Evolutionary conservation across 2,888 invertebrate species (phyloP), one percentile per base, ranked within the genome.

Genomic region (Abscondita cerata): DNA sequence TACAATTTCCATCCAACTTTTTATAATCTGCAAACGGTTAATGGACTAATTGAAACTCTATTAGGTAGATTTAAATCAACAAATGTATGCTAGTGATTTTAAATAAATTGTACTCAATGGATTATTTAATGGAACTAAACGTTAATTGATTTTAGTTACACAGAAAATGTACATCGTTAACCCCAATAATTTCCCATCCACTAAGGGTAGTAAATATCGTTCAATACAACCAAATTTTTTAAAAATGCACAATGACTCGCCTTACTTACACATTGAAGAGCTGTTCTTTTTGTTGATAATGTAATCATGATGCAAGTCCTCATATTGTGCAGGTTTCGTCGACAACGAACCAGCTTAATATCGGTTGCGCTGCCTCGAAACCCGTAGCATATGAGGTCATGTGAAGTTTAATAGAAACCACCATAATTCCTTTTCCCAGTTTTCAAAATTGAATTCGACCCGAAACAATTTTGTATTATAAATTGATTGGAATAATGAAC

Each of bases 271-370:
- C 11, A 36, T n/a, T 12, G 12, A n/a, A 9, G 12, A 5, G 36
- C 36, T 36, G 36, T n/a, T 11, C 12, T 9, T 36, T 36, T 36
- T 36, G 11, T 36, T 36, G 53, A 53, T 59, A 62, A 65, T 65
- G 67, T 60, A 18, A 18, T 41, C 19, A 13, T 36, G 51, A 33
- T 47, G 65, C 33, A 38, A 38, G 59, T 46, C 68, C 69, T 64
- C 86, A 89, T 88, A 89, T 89, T 87, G 89, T 93, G 92, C 93
- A 93, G 92, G 93, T 93, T 93, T 93, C 93, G 93, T 93, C 92
- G 93, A 93, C 93, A 93, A 93, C 93, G 93, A 93, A 93, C 93
- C 92, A 84, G 82, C 80, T 79, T 73, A 78, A 75, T 81, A 82
- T 88, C 89, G 92, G 92, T 86, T 89, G 85, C 89, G 87, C 86